Evolutionary conservation across 2,888 invertebrate genomes (phyloP).

Genomic region (Oscheius myriophilus): DNA sequence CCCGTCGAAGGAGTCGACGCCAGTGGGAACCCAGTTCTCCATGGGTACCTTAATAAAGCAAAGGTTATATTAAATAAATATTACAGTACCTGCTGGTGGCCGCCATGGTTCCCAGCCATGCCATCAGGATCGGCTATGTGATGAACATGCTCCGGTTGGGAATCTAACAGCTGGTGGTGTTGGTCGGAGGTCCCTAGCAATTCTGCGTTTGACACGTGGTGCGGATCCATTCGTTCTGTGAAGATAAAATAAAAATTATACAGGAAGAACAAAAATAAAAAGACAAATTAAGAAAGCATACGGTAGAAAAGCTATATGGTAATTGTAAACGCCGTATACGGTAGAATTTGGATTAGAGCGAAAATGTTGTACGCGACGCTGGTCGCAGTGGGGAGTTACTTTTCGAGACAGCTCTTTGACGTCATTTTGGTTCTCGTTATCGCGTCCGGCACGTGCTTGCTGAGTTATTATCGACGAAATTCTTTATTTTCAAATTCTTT

Average conservation of each 20-base stretch:
- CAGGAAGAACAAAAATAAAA: not conserved
- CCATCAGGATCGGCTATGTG: constrained; percentile 13
- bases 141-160: not conserved
- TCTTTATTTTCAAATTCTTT: not conserved
- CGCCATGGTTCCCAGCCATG: constrained; percentile 4
- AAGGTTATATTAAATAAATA: not conserved
- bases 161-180: constrained; percentile 22
- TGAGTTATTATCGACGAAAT: not conserved
- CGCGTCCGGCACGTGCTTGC: not conserved
- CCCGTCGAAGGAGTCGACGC: constrained; percentile 36
- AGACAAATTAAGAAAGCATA: not conserved
- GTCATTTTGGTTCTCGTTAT: constrained; percentile 30
- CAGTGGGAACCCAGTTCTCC: constrained; percentile 22
- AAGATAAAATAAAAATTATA: not conserved
- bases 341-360: not conserved
- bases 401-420: too few species aligned
- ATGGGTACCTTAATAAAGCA: constrained; percentile 4
- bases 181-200: constrained; percentile 11
- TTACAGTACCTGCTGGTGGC: constrained; percentile 13
- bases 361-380: constrained; percentile 1
- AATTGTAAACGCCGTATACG: too few species aligned
- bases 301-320: constrained; percentile 2
- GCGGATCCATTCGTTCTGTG: constrained; percentile 14
- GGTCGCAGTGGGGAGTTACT: not conserved
- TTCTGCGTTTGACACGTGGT: constrained; percentile 16